Percentiles rank a stretch among this genome's conserved stretches.
These are phyloP conservation scores for Vanacampus margaritifer DNA, from an alignment of 2,113 vertebrate species.

Conservation along the genomic window DNA sequence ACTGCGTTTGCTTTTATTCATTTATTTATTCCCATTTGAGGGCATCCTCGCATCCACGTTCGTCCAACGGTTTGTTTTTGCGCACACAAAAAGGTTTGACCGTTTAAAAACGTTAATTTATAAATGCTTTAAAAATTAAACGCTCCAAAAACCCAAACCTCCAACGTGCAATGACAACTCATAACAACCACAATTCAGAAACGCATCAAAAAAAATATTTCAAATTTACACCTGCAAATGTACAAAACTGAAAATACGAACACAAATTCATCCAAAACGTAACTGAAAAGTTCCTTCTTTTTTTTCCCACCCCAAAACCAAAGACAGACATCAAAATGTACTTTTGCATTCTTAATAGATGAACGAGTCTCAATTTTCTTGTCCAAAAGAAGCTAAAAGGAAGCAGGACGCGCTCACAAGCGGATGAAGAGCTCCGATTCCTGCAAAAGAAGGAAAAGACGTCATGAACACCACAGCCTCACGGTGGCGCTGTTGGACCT, in stretches of 20 bases:
- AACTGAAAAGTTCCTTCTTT: too few relatives aligned
- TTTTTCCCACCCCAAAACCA: not conserved
- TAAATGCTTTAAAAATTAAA: conserved; percentile 45
- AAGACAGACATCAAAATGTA: not conserved
- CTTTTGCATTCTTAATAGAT: not conserved
- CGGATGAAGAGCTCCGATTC: conserved; percentile 67
- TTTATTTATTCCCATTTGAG: not conserved
- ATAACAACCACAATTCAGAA: not conserved
- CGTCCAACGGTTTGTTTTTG: not conserved
- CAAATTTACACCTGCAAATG: not conserved
- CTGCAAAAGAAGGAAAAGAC: conserved; percentile 20
- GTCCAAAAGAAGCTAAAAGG: not conserved
- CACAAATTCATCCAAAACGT: not conserved
- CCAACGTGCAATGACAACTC: conserved; percentile 4
- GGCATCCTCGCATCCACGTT: not conserved
- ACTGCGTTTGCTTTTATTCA: not conserved
- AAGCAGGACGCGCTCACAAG: conserved; percentile 26
- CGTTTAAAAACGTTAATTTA: conserved; percentile 51
- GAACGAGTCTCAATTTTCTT: not conserved
- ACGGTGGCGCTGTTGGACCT: conserved; percentile 4
- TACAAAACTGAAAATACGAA: not conserved
- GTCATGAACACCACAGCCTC: not conserved
- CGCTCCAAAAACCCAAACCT: conserved; percentile 8
- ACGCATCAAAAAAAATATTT: not conserved
- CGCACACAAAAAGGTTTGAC: conserved; percentile 8